Conservation (phyloP, 2,888 invertebrate genomes). For the Drosophila peninsularis region DNA sequence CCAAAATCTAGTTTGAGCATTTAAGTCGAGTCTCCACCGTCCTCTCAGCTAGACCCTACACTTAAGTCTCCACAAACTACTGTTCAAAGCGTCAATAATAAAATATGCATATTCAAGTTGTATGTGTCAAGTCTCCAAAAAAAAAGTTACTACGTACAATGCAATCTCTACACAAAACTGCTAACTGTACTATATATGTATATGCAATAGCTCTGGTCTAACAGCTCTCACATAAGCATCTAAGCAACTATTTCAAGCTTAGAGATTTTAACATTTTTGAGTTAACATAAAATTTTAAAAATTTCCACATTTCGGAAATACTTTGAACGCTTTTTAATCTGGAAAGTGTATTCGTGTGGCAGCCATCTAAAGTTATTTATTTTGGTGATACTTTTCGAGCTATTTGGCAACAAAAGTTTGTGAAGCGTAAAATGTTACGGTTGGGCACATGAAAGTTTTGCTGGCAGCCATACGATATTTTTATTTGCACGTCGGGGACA, state of each 20-base stretch:
- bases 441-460: conserved; percentile 17
- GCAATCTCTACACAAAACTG: neutral
- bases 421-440: conserved; percentile 69
- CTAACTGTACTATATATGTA: too few species aligned
- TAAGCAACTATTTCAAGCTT: neutral
- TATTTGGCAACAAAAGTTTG: conserved; percentile 51
- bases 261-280: neutral
- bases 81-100: too few species aligned
- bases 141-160: too few species aligned
- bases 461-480: conserved; percentile 57
- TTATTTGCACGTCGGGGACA: conserved; percentile 71
- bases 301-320: neutral
- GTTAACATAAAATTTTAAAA: neutral
- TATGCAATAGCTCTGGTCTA: too few species aligned
- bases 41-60: too few species aligned
- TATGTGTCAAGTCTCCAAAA: neutral
- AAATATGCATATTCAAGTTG: too few species aligned
- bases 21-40: too few species aligned
- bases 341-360: conserved; percentile 12
- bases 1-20: too few species aligned
- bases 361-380: neutral
- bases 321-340: neutral
- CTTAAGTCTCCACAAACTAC: too few species aligned
- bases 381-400: neutral
- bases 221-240: too few species aligned